Base-by-base conservation (phyloP, 1,140 invertebrate species). In the Pygmarrhopalites habei region DNA sequence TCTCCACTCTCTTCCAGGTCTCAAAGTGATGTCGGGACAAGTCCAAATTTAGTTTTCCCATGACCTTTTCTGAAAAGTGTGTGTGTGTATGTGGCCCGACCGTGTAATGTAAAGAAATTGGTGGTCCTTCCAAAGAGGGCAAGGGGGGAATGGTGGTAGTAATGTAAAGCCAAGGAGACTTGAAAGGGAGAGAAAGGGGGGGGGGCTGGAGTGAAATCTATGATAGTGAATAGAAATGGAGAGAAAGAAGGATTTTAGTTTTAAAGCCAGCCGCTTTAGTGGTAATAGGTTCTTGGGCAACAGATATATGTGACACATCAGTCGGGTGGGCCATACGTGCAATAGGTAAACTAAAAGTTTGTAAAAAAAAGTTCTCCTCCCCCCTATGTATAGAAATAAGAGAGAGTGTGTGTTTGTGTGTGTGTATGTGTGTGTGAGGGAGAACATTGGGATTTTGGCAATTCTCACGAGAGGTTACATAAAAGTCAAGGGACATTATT, bases 401-500 rank as follows among this genome's bases (percentile, higher is more conserved):
- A 35, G n/a, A n/a, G n/a, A n/a, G n/a, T n/a, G n/a, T n/a, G n/a
- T n/a, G n/a, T n/a, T n/a, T n/a, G n/a, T n/a, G n/a, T n/a, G n/a
- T n/a, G n/a, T n/a, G n/a, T n/a, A n/a, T n/a, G n/a, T n/a, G n/a
- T n/a, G 12, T 53, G 46, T 49, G 44, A 17, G 23, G 23, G 28
- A 2, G 21, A 51, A 65, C 41, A 30, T 60, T 32, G 58, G 58
- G 58, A 65, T 65, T 65, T 60, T 51, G 51, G 58, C 52, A 60
- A 65, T 60, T 65, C 64, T 65, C 64, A 60, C 58, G 63, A 65
- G 63, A 60, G 58, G 23, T 12, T 60, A 32, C 57, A 65, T 65
- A 65, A 65, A 64, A 65, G 64, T 65, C 64, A 60, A 60, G 58
- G 51, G 51, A 65, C 64, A 65, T 65, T 65, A 65, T 65, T 65